Evolutionary conservation across 1,140 invertebrate species (phyloP).

Genomic region (Agraylea sexmaculata): DNA sequence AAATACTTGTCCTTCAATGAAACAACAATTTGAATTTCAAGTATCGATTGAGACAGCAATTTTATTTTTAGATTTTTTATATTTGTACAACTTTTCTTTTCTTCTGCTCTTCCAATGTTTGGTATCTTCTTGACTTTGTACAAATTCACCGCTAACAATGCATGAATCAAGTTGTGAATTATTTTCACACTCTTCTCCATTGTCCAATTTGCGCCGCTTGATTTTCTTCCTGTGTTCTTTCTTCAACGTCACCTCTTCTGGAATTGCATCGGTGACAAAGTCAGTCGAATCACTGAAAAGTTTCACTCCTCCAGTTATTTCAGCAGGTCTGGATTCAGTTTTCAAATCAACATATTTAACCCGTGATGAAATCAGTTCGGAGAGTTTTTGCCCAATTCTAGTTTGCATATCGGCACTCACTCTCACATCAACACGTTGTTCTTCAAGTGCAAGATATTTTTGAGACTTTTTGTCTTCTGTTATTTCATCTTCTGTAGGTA

Average conservation of each 20-base stretch:
- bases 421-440: conserved; percentile 13
- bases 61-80: no score
- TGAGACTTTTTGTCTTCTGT: conserved; percentile 15
- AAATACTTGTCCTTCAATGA: no score
- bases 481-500: no score
- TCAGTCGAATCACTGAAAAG: conserved; percentile 15
- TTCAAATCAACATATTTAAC: conserved; percentile 15
- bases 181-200: conserved; percentile 8
- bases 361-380: conserved; percentile 13
- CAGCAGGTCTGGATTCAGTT: not conserved
- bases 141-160: conserved; percentile 12
- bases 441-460: conserved; percentile 11
- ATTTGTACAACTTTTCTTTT: conserved; percentile 18
- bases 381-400: conserved; percentile 16
- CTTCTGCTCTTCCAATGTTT: conserved; percentile 17
- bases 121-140: conserved; percentile 8
- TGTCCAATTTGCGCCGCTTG: conserved; percentile 11
- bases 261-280: conserved; percentile 9
- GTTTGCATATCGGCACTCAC: conserved; percentile 18
- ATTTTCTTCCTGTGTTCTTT: conserved; percentile 16
- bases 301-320: conserved; percentile 16
- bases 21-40: no score
- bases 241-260: conserved; percentile 5
- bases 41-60: no score
- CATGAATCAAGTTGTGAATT: conserved; percentile 1